phyloP scores from a whole-genome alignment of 2,888 invertebrate genomes.

The Tigriopus californicus region DNA sequence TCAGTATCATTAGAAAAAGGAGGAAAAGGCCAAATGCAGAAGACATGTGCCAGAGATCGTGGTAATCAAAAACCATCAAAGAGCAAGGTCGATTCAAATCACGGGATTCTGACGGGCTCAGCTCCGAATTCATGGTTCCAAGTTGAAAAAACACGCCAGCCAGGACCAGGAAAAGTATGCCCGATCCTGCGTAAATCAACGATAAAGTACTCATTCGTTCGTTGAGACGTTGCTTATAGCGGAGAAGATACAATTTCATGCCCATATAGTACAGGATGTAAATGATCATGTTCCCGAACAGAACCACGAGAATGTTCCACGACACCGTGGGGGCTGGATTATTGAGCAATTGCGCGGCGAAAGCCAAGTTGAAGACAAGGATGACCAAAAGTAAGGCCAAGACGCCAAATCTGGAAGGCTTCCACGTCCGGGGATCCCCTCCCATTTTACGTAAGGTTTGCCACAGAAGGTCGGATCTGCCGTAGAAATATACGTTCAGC shows the following conservation, averaged over 20 bases:
- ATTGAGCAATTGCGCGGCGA: not conserved
- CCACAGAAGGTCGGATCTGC: not conserved
- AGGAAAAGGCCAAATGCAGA: conserved; percentile 29
- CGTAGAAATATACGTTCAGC: not conserved
- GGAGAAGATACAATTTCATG: conserved; percentile 4
- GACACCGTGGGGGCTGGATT: conserved; percentile 1
- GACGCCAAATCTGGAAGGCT: not conserved
- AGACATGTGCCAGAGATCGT: conserved; percentile 31
- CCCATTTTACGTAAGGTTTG: not conserved
- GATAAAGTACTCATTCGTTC: conserved; percentile 16
- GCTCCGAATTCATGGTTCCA: conserved; percentile 17
- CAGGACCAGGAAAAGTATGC: conserved; percentile 12
- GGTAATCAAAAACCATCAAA: conserved; percentile 28
- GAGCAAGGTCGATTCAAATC: conserved; percentile 25
- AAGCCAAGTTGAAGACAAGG: not conserved
- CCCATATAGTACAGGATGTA: conserved; percentile 10
- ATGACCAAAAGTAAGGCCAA: not conserved
- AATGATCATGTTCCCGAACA: conserved; percentile 8
- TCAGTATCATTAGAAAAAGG: conserved; percentile 26
- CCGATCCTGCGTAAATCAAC: conserved; percentile 17
- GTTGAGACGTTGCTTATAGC: conserved; percentile 8
- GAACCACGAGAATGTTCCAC: conserved; percentile 7
- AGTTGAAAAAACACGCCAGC: conserved; percentile 15
- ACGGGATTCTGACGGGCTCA: conserved; percentile 26
- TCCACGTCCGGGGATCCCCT: not conserved